Percentiles rank a stretch among this genome's conserved stretches.
Conservation (phyloP, 2,888 invertebrate genomes). For the Caenorhabditis parvicauda region DNA sequence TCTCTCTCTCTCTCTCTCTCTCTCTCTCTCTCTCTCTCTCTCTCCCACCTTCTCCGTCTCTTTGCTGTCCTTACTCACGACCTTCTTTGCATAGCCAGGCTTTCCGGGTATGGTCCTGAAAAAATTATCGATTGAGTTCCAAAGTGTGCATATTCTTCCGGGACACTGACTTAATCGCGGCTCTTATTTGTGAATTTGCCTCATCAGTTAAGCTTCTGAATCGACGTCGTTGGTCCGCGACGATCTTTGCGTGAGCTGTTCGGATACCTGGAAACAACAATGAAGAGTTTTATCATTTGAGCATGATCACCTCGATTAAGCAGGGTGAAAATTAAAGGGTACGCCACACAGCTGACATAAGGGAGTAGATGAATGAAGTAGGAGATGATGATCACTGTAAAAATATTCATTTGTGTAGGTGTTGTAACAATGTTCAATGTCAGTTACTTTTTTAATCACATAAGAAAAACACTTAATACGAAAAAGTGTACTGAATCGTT, state of each 20-base stretch:
- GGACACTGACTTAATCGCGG: constrained; percentile 30
- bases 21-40: neutral
- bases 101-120: too few species aligned
- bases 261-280: constrained; percentile 24
- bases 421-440: neutral
- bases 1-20: constrained; percentile 4
- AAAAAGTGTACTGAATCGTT: too few species aligned
- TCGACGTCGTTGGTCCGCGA: constrained; percentile 34
- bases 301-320: constrained; percentile 27
- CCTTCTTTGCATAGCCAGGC: too few species aligned
- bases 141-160: too few species aligned
- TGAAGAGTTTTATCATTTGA: neutral
- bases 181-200: constrained; percentile 32
- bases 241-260: constrained; percentile 45
- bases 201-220: constrained; percentile 47
- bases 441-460: neutral
- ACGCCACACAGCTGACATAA: constrained; percentile 58
- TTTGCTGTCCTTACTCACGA: neutral
- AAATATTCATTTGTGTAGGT: neutral
- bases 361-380: constrained; percentile 60
- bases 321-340: constrained; percentile 60
- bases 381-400: constrained; percentile 57
- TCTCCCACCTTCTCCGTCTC: constrained; percentile 1
- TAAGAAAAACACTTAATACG: too few species aligned
- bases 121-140: too few species aligned